Conservation (phyloP, 2,113 vertebrate species). For the Apistogramma diplotaenia region DNA sequence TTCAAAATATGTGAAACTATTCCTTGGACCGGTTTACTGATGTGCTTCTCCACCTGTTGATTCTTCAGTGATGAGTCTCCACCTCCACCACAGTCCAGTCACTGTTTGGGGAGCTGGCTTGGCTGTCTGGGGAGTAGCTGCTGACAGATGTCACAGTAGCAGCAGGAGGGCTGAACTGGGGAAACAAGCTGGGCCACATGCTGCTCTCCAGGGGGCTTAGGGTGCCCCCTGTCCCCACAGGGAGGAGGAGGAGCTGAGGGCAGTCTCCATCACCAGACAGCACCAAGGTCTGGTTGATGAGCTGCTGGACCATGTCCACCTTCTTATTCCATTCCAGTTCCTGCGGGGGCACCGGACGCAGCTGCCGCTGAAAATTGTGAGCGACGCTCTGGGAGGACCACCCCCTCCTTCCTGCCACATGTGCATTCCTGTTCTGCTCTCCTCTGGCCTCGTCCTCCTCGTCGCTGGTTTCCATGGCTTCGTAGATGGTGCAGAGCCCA, state of each 20-base stretch:
- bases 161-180: constrained; percentile 78
- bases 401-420: not conserved
- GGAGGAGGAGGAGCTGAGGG: constrained; percentile 70
- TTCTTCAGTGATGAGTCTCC: constrained; percentile 85
- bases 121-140: constrained; percentile 85
- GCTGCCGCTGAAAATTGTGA: constrained; percentile 41
- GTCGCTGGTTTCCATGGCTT: constrained; percentile 78
- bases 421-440: constrained; percentile 20
- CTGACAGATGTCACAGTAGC: constrained; percentile 87
- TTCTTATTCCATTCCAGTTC: constrained; percentile 78
- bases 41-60: not conserved
- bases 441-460: constrained; percentile 68
- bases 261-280: constrained; percentile 73
- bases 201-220: constrained; percentile 83
- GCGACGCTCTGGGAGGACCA: not conserved
- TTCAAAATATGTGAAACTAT: not conserved
- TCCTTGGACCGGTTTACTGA: not conserved
- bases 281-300: constrained; percentile 86
- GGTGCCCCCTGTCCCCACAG: constrained; percentile 73
- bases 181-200: constrained; percentile 84
- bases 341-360: constrained; percentile 62
- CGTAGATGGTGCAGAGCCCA: constrained; percentile 80
- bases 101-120: constrained; percentile 75
- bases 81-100: constrained; percentile 92
- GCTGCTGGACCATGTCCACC: constrained; percentile 86